Evolutionary conservation across 2,888 invertebrate genomes (phyloP), one percentile per base, ranked within the genome.

Genomic region (Xylocampa areola): DNA sequence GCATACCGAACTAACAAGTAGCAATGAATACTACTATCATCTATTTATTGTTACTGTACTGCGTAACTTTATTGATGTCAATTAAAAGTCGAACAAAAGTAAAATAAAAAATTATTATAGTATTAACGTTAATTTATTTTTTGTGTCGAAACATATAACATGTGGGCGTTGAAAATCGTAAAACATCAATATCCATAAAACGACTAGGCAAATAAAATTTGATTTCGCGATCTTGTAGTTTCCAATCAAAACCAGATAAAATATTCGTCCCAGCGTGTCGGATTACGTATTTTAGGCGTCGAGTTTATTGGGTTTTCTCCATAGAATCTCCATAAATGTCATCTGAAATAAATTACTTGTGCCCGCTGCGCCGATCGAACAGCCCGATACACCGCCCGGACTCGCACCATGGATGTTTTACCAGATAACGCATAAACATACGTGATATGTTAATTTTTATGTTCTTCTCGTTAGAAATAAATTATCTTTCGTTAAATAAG

Each of bases 271-370:
- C 61, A 64, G 44, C 73, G 81, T 77, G 81, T 82, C 73, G 72
- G 74, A 72, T 79, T 80, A 84, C 81, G 73, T 77, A 78, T 84
- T 86, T 84, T 78, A 80, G 82, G 82, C 81, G 84, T 81, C 75
- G 74, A 58, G 64, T 88, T 89, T 88, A 89, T 88, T 86, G 84
- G 82, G 70, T 80, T 74, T 78, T 75, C 71, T 84, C 82, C 79
- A 85, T 87, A 86, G 86, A 84, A 86, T 85, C 79, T 81, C 84
- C 84, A 92, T 92, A 88, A 91, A 90, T 86, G 90, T 89, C 91
- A 88, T 84, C 72, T 77, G 68, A 85, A 86, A 90, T 91, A 89
- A 90, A 90, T 90, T 81, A 88, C 76, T 66, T 66, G 55, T 60
- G 71, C 68, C 72, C 61, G 74, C 57, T 73, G 79, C 66, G 74